Base-by-base conservation (phyloP, 92 coral and sea anemone species). In the Porites cylindrica region DNA sequence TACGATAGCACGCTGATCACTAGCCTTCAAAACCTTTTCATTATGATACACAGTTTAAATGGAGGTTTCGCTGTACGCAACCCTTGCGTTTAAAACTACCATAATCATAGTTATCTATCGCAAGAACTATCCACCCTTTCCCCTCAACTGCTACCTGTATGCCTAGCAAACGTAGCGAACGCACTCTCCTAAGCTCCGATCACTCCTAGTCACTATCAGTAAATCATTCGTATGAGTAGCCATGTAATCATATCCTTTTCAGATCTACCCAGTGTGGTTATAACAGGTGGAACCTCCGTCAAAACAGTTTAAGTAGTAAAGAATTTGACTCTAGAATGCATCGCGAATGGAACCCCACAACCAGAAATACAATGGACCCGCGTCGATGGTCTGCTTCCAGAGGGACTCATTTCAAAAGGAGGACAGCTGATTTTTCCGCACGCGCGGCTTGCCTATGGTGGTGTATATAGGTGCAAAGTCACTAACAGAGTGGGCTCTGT, bases 401-500 rank as follows among this genome's bases (percentile, higher is more conserved):
- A 66, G 10, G 93, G 90, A 29, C n/a, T 95, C 61, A 80, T 78
- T 47, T 29, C 75, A 47, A 88, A 90, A 60, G 93, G 85, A 3
- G 94, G 95, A 14, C 23, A 73, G 13, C 74, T 95, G 81, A 9
- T 65, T 21, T 86, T 95, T 24, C 78, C 38, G 32, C 83, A 88
- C 59, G 98, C 98, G 51, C 89, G 85, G 68, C 84, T 76, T 68
- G 88, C 93, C 29, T 68, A 73, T 78, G 96, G 94, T 2, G 98
- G 98, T 21, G 63, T 76, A 6, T 95, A 95, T 54, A 77, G 90
- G 64, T 93, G 98, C 72, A 56, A 84, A 62, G 95, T 86, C 7
- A 88, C 94, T 71, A 95, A 95, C 89, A 69, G 89, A 43, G 94
- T 91, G n/a, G 98, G 96, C 16, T 90, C 98, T 52, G 98, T 91